Percentiles rank a stretch among this genome's conserved stretches.
Evolutionary conservation across 2,888 invertebrate species (phyloP).

Genomic region (Hirtodrosophila confusa): DNA sequence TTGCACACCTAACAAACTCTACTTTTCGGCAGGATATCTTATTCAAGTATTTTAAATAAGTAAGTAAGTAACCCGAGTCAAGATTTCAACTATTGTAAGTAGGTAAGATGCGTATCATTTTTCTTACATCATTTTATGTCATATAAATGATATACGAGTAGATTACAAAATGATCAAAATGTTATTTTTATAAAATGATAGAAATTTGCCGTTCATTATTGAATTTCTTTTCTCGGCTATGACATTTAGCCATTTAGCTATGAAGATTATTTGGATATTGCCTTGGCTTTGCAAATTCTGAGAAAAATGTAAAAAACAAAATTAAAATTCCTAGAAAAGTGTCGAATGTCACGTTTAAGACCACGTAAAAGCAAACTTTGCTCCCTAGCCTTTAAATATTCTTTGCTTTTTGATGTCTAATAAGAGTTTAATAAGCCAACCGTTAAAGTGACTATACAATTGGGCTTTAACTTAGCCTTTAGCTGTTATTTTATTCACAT

Average conservation of each 20-base stretch:
- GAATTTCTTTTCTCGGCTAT: too few relatives aligned
- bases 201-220: too few relatives aligned
- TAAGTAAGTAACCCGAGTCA: constrained; percentile 10
- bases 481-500: too few relatives aligned
- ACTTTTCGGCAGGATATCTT: constrained; percentile 1
- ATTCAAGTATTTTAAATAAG: constrained; percentile 22
- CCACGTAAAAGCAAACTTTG: background rate
- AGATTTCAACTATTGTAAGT: too few relatives aligned
- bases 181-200: too few relatives aligned
- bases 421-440: background rate
- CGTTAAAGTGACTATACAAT: constrained; percentile 3
- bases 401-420: background rate
- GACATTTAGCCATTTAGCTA: background rate
- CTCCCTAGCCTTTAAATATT: constrained; percentile 2
- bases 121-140: too few relatives aligned
- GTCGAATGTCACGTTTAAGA: constrained; percentile 32
- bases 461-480: background rate
- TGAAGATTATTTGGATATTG: constrained; percentile 25
- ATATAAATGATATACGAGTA: too few relatives aligned
- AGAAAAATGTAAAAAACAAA: constrained; percentile 24
- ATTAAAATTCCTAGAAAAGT: constrained; percentile 44
- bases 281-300: background rate
- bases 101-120: too few relatives aligned
- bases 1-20: constrained; percentile 13
- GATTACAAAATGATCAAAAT: too few relatives aligned